Conservation (phyloP, 2,113 vertebrate genomes). For the Phainopepla nitens region DNA sequence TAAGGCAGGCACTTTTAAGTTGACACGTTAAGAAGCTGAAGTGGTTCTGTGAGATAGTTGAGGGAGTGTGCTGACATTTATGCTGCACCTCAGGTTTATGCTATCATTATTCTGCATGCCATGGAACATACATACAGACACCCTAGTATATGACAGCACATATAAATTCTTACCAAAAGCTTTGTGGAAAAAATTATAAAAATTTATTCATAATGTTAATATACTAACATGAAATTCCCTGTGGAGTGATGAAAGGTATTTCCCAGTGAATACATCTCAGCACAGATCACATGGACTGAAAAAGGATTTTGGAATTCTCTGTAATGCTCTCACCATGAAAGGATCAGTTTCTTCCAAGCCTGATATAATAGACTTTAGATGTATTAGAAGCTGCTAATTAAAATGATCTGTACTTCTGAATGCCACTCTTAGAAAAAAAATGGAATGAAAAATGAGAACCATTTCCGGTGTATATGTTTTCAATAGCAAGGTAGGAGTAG, state of each 20-base stretch:
- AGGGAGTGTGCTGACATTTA: not conserved
- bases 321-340: not conserved
- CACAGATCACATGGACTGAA: not conserved
- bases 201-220: not conserved
- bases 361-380: not conserved
- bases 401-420: not conserved
- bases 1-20: not conserved
- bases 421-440: not conserved
- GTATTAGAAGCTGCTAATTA: not conserved
- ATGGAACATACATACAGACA: not conserved
- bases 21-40: slow-evolving; percentile 32
- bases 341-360: not conserved
- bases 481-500: not conserved
- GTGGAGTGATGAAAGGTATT: not conserved
- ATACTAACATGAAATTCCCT: not conserved
- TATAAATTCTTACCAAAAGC: not conserved
- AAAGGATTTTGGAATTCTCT: slow-evolving; percentile 2
- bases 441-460: not conserved
- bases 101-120: not conserved
- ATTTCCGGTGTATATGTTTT: not conserved
- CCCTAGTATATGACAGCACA: not conserved
- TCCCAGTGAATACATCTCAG: not conserved
- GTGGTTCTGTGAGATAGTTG: not conserved
- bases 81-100: not conserved
- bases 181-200: not conserved